phyloP scores from a whole-genome alignment of 2,888 invertebrate genomes.

The Parnassius apollo region DNA sequence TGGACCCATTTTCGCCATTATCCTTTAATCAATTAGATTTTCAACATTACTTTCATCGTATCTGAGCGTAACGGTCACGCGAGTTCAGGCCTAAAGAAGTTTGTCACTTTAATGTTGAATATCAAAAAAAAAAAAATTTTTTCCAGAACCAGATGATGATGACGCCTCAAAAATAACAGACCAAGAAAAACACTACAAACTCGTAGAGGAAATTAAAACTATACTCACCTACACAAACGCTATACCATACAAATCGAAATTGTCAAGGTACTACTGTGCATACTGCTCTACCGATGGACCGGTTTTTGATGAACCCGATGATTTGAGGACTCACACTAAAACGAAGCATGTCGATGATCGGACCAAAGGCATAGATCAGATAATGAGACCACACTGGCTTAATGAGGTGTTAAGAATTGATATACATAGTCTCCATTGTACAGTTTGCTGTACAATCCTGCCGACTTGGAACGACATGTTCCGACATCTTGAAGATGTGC shows the following conservation, averaged over 20 bases:
- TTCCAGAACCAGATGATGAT: slow-evolving; percentile 28
- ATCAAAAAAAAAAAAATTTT: neutral
- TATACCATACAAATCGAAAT: slow-evolving; percentile 52
- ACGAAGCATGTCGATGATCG: slow-evolving; percentile 40
- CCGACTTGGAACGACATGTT: slow-evolving; percentile 54
- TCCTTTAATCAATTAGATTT: too few species aligned
- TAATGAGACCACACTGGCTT: slow-evolving; percentile 48
- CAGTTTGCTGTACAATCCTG: slow-evolving; percentile 39
- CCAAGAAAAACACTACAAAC: slow-evolving; percentile 32
- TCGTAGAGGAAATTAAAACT: slow-evolving; percentile 48
- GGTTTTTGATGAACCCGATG: slow-evolving; percentile 44
- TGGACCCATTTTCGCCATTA: too few species aligned
- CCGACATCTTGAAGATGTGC: slow-evolving; percentile 46
- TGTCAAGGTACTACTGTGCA: slow-evolving; percentile 45
- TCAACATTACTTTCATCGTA: too few species aligned
- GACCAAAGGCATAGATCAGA: slow-evolving; percentile 40
- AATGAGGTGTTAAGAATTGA: slow-evolving; percentile 61
- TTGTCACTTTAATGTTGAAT: neutral
- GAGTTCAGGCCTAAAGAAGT: too few species aligned
- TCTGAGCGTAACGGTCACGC: too few species aligned
- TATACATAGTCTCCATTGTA: slow-evolving; percentile 48
- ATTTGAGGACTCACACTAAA: slow-evolving; percentile 47
- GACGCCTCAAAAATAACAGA: slow-evolving; percentile 13
- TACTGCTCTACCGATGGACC: slow-evolving; percentile 48
- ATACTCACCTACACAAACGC: slow-evolving; percentile 55